Conservation (phyloP, 2,888 invertebrate genomes). For the Serripes groenlandicus region DNA sequence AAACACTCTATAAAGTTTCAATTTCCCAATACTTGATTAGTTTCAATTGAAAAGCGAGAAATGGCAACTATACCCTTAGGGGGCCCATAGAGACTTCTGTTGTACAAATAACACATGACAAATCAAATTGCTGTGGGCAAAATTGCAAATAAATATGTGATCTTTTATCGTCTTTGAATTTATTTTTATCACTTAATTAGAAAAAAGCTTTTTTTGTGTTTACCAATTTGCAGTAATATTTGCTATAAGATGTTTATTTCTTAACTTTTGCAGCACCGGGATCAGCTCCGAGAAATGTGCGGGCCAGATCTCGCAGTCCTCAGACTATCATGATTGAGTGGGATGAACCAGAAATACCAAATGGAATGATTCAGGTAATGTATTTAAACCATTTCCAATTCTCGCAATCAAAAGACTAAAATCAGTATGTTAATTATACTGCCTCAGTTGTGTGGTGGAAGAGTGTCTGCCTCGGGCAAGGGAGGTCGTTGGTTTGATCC, state of each 20-base stretch:
- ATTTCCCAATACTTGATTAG: neutral
- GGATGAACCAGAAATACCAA: conserved; percentile 99
- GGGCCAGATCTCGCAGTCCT: conserved; percentile 96
- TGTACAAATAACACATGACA: neutral
- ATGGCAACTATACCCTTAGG: conserved; percentile 13
- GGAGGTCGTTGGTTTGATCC: too few relatives aligned
- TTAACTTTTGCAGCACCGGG: conserved; percentile 93
- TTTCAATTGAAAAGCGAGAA: conserved; percentile 5
- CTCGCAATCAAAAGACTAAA: too few relatives aligned
- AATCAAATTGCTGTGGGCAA: neutral
- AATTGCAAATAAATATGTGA: neutral
- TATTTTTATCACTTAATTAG: neutral
- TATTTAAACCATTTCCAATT: too few relatives aligned
- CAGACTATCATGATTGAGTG: conserved; percentile 99
- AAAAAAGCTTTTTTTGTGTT: neutral
- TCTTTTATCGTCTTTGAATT: neutral
- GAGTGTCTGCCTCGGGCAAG: too few relatives aligned
- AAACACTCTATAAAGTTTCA: neutral
- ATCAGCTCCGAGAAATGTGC: conserved; percentile 97
- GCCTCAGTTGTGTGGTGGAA: too few relatives aligned
- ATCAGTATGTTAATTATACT: too few relatives aligned
- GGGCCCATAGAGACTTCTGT: neutral
- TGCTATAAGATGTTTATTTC: too few relatives aligned
- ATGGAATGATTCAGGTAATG: conserved; percentile 98
- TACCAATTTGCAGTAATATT: too few relatives aligned